Base-by-base conservation (phyloP, 1,140 invertebrate genomes). In the Drosophila bocqueti region DNA sequence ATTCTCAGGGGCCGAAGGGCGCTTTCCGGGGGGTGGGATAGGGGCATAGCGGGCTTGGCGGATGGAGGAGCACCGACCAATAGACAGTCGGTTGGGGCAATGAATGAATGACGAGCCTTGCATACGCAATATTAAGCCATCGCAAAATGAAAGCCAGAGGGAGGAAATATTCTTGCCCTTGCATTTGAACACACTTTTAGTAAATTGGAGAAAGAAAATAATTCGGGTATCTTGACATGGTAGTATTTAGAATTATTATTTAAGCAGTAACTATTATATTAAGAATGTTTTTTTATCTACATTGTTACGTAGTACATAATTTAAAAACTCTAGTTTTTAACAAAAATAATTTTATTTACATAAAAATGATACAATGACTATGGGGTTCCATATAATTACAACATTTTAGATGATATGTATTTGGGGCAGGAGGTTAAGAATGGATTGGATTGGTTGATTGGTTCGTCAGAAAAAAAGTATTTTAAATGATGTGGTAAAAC, bases 81-180 rank as follows among this genome's bases (percentile, higher is more conserved):
- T 52, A 59, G 63, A 63, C 59, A 65, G 47, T 66, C 65, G 45
- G 60, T 54, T 43, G 58, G 72, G 58, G 83, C 67, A 63, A 75
- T 89, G 84, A 87, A 87, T 87, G 84, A 87, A 81, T 86, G 78
- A 79, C 83, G 55, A 81, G 75, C 74, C 57, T 40, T 81, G 83
- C 80, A 81, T 76, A 89, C 81, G 81, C 84, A 89, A 89, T 89
- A 89, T 89, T 81, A 81, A 89, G 78, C 69, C 81, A 89, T 87
- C 59, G 81, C 50, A 50, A 61, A 54, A 79, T 54, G 13, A 68
- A 24, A 18, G 36, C 13, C n/a, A 40, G 15, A 36, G 15, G 4
- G 11, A 36, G 26, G 38, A 29, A n/a, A 18, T 36, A 24, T n/a
- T 40, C 26, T n/a, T 38, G 16, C 21, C 42, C 34, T 34, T 58